These are phyloP conservation scores for Tragelaphus buxtoni DNA, from an alignment of 2,113 vertebrate genomes.

Conservation along the genomic window DNA sequence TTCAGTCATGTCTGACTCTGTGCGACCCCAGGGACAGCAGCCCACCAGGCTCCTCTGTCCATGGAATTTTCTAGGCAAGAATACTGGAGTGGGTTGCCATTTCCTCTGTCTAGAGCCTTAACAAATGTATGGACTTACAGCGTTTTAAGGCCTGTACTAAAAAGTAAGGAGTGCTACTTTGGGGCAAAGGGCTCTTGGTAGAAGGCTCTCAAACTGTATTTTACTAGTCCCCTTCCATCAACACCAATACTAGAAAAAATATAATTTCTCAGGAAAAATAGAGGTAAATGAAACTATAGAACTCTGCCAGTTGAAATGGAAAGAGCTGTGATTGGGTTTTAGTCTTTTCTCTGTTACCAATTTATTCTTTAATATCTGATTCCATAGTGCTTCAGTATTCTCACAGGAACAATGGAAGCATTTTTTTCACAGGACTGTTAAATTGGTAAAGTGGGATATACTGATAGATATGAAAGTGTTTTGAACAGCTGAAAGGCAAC, in stretches of 20 bases:
- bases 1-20: too few species aligned
- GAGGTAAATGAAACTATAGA: neutral
- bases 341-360: neutral
- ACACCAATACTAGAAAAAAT: neutral
- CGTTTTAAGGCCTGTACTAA: neutral
- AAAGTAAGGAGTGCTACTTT: neutral
- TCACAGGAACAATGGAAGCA: neutral
- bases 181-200: neutral
- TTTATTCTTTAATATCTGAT: neutral
- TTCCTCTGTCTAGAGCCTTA: neutral
- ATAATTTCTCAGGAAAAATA: neutral
- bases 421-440: neutral
- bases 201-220: neutral
- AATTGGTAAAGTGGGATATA: neutral
- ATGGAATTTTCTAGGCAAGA: too few species aligned
- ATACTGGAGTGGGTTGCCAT: too few species aligned
- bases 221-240: neutral
- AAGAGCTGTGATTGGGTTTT: neutral
- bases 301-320: neutral
- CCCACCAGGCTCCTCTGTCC: too few species aligned
- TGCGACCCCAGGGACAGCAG: too few species aligned
- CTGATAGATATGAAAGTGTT: neutral
- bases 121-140: neutral
- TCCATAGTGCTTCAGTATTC: neutral
- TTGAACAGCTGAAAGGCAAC: neutral